A percentile compares a stretch with the other conserved stretches of the same genome.
Conservation (phyloP, 2,113 vertebrate genomes). For the Sorex araneus region DNA sequence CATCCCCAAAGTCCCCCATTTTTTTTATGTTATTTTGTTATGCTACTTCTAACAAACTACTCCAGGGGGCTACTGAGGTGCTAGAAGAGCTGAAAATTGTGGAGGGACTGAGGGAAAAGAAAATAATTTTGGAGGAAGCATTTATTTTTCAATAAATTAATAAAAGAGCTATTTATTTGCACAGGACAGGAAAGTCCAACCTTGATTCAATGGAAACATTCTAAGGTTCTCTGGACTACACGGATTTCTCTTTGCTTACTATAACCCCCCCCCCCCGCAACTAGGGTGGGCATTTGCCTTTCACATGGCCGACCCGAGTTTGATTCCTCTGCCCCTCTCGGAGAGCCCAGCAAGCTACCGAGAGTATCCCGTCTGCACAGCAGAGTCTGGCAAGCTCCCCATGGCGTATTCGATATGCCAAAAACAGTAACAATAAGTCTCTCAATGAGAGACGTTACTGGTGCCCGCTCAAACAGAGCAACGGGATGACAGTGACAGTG, state of each 20-base stretch:
- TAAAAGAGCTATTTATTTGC: background rate
- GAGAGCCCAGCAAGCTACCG: too few relatives aligned
- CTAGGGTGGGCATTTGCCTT: too few relatives aligned
- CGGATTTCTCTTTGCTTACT: background rate
- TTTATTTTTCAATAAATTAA: background rate
- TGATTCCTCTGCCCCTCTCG: too few relatives aligned
- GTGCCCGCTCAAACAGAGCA: too few relatives aligned
- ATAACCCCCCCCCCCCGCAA: too few relatives aligned
- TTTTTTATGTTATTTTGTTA: background rate
- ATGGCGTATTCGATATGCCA: too few relatives aligned
- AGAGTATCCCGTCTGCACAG: too few relatives aligned
- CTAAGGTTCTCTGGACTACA: background rate
- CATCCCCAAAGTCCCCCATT: background rate
- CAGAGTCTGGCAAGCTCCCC: too few relatives aligned
- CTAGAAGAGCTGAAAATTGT: background rate
- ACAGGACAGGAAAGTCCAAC: background rate
- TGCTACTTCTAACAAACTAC: background rate
- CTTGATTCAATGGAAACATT: background rate
- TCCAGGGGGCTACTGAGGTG: background rate
- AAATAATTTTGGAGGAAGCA: background rate
- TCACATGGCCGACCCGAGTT: too few relatives aligned
- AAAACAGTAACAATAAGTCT: too few relatives aligned
- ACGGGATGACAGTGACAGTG: too few relatives aligned
- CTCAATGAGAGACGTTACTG: too few relatives aligned
- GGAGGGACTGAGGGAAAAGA: background rate